Base-by-base conservation (phyloP, 2,797 vertebrate species). In the Knipowitschia caucasica region DNA sequence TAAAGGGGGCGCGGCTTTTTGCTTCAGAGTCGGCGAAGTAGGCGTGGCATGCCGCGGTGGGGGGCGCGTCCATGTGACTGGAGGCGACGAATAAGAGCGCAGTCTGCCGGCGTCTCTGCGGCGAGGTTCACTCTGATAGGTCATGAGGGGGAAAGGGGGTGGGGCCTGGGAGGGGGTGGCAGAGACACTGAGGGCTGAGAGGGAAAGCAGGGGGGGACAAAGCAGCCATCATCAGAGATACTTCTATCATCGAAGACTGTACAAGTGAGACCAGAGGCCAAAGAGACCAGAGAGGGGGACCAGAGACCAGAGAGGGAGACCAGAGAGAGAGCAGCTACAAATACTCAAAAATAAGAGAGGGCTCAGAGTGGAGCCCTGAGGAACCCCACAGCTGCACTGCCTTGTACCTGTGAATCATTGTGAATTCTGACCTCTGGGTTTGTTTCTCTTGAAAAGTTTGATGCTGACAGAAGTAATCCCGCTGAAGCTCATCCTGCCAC, bases 61-160 rank as follows among this genome's bases (percentile, higher is more conserved):
- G 62, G 77, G 86, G 21, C 81, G 86, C 90, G 92, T 35, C 90
- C 89, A 0, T 4, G 91, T 84, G 70, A 95, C 93, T 0, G 88
- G 92, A 20, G 94, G 93, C 0, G 93, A 92, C 5, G 93, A 92
- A 64, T 86, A 92, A 29, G 93, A 93, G 38, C 92, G 93, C 57
- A 90, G 77, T 27, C 94, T 78, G 62, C 93, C 89, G 33, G 91
- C 84, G 73, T 95, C 94, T 2, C 81, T 86, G 40, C 92, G 89
- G 67, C 91, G 89, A 0, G 93, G 92, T 72, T 95, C 93, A 2
- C 91, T 91, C 65, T 89, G 89, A 63, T 93, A 94, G 34, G 89
- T 91, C 74, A 98, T 93, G 17, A 94, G 84, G 10, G 81, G 92
- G 73, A 95, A 94, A 0, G 89, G 81, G 71, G 91, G 86, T 1